Percentiles rank a stretch among this genome's conserved stretches.
Conservation (phyloP, 2,888 invertebrate genomes). For the Aphidius colemani region DNA sequence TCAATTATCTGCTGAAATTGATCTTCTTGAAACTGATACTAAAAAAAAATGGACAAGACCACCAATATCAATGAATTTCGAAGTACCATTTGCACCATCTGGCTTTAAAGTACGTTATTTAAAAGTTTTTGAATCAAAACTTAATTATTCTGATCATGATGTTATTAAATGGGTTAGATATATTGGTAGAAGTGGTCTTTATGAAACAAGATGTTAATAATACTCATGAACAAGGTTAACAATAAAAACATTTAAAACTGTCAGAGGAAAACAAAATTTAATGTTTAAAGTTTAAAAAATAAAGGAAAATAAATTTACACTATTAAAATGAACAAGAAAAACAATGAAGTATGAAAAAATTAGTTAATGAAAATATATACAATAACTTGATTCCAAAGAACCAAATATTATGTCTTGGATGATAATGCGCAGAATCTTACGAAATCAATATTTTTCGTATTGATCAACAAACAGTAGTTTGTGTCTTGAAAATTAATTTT, state of each 20-base stretch:
- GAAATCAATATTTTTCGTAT: neutral
- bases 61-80: slow-evolving; percentile 99
- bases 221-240: too few species aligned
- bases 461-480: neutral
- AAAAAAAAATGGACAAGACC: slow-evolving; percentile 99
- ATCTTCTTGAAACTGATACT: slow-evolving; percentile 95
- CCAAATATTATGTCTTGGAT: slow-evolving; percentile 32
- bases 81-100: slow-evolving; percentile 99
- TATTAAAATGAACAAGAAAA: neutral
- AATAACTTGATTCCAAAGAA: slow-evolving; percentile 33
- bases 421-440: slow-evolving; percentile 3
- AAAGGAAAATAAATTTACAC: neutral
- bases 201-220: slow-evolving; percentile 95
- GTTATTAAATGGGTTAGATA: slow-evolving; percentile 99
- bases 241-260: too few species aligned
- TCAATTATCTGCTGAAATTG: slow-evolving; percentile 98
- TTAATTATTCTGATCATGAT: slow-evolving; percentile 99
- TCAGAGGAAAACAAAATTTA: too few species aligned
- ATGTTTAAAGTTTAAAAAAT: slow-evolving; percentile 1
- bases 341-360: too few species aligned
- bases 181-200: slow-evolving; percentile 97
- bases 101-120: slow-evolving; percentile 99
- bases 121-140: slow-evolving; percentile 98
- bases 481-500: neutral
- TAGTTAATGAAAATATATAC: slow-evolving; percentile 5